phyloP scores from a whole-genome alignment of 2,113 vertebrate genomes.

The Hiodon alosoides region DNA sequence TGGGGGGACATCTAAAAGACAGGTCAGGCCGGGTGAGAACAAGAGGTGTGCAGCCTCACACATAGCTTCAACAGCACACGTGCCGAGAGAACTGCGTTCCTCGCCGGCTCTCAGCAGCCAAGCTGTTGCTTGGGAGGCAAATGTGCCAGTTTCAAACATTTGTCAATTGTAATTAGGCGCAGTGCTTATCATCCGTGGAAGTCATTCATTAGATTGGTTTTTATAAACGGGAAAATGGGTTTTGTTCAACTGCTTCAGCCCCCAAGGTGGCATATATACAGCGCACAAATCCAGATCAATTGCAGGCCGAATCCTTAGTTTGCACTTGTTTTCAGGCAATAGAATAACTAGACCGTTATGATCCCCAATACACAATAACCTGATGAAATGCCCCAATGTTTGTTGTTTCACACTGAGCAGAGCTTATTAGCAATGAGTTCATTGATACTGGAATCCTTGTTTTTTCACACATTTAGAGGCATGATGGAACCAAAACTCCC shows the following conservation, averaged over 20 bases:
- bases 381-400: neutral
- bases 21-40: slow-evolving; percentile 12
- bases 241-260: no score
- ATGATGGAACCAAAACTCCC: slow-evolving; percentile 16
- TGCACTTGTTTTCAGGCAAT: neutral
- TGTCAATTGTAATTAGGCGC: no score
- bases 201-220: no score
- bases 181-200: no score
- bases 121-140: neutral
- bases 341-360: neutral
- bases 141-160: no score
- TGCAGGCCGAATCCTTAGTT: neutral
- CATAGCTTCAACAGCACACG: neutral
- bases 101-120: neutral
- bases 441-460: slow-evolving; percentile 3
- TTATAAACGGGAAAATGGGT: no score
- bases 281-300: neutral
- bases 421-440: neutral
- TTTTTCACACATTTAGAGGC: neutral
- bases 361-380: neutral
- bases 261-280: no score
- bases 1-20: slow-evolving; percentile 33
- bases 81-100: neutral
- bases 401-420: neutral
- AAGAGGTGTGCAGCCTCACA: neutral